A percentile compares a stretch with the other conserved stretches of the same genome.
Conservation (phyloP, 2,797 vertebrate genomes). For the Chrysocyon brachyurus region DNA sequence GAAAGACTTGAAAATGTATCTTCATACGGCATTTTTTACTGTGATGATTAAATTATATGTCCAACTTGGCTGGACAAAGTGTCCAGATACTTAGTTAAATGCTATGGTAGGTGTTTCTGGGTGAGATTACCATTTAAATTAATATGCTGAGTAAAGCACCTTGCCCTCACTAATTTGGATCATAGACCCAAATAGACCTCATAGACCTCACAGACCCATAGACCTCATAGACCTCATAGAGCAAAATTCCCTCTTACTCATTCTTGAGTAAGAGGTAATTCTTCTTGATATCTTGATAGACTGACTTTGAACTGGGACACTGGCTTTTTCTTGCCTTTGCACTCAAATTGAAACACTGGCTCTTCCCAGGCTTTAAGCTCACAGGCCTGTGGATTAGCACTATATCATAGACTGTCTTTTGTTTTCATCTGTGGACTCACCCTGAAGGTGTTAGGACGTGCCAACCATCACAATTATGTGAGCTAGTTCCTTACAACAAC, state of each 20-base stretch:
- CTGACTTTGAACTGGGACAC: background rate
- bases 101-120: background rate
- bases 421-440: background rate
- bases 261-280: background rate
- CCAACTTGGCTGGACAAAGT: background rate
- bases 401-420: background rate
- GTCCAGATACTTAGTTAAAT: background rate
- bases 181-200: too few species aligned
- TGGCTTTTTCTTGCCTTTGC: background rate
- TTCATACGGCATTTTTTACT: background rate
- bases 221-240: background rate
- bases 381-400: background rate
- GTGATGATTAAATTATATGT: background rate
- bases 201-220: too few species aligned
- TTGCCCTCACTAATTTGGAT: background rate
- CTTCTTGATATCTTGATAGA: background rate
- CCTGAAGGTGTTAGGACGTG: background rate
- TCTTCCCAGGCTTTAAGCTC: background rate
- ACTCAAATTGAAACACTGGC: background rate
- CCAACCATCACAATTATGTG: background rate
- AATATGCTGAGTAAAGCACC: background rate
- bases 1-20: background rate
- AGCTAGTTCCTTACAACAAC: background rate
- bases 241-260: background rate
- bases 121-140: background rate